phyloP scores from a whole-genome alignment of 2,113 vertebrate genomes.

The Erythrocercus mccallii region DNA sequence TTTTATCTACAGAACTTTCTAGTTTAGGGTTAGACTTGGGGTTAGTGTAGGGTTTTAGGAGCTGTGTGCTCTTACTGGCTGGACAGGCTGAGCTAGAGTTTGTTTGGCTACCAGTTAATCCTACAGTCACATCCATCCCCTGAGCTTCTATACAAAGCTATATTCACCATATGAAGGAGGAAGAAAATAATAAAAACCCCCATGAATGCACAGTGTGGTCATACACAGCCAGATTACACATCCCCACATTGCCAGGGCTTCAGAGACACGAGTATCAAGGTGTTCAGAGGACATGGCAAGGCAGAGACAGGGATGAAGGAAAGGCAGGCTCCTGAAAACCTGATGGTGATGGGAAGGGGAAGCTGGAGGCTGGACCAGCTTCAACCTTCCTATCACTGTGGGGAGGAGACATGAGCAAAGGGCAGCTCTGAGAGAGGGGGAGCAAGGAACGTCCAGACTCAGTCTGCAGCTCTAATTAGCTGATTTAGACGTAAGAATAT shows the following conservation, averaged over 20 bases:
- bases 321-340: background rate
- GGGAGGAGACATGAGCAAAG: background rate
- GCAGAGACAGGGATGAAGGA: background rate
- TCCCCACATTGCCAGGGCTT: background rate
- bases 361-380: background rate
- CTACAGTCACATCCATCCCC: background rate
- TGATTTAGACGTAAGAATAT: background rate
- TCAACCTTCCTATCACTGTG: fast-evolving
- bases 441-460: background rate
- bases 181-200: fast-evolving
- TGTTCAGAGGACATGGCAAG: background rate
- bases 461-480: background rate
- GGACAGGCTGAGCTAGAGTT: background rate
- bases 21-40: background rate
- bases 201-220: background rate
- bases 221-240: too few relatives aligned
- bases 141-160: background rate
- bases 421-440: background rate
- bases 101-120: background rate
- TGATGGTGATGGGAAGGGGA: background rate
- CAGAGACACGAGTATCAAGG: background rate
- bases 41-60: background rate
- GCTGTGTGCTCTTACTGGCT: background rate
- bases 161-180: background rate
- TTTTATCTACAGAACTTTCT: background rate